Base-by-base conservation (phyloP, 2,888 invertebrate genomes). In the Eulithis prunata region DNA sequence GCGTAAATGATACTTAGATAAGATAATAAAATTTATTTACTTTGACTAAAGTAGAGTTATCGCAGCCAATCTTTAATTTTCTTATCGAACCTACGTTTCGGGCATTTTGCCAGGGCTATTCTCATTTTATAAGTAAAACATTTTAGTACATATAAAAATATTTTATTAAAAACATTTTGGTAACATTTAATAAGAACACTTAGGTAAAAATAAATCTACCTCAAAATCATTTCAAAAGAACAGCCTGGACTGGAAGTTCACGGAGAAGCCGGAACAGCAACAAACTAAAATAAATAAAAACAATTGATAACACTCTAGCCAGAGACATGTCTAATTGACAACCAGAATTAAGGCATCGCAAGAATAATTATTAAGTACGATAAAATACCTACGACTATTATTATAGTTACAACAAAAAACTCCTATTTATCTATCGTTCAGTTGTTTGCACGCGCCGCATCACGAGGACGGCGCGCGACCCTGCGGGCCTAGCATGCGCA, bases 121-220 rank as follows among this genome's bases (percentile, higher is more conserved):
- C 8, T 45, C 45, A 51, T 28, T 11, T 13, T 36, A 38, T 41
- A 38, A 86, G 81, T 81, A 62, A 88, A 89, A 89, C 84, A 81
- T 71, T 76, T 71, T 64, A 67, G 11, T 93, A 93, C 93, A 92
- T 94, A 94, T 93, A 94, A 94, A 94, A 93, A 94, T 94, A 93
- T 93, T 93, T 93, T 94, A 93, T 94, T 94, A 93, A 94, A 93
- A 94, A 94, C 93, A 93, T 93, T 93, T 94, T 93, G 93, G 93
- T 94, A 94, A 94, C 93, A 94, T 94, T 94, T 94, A 94, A 93
- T 94, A 94, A 93, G 93, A 93, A 94, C 93, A 94, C 93, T 94
- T 94, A 94, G 93, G 93, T 94, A 93, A 93, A 93, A 94, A 93
- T 93, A 93, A 94, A 93, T 91, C 91, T 91, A 93, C 93, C 83